phyloP scores from a whole-genome alignment of 2,797 vertebrate genomes.

The Myotis myotis region DNA sequence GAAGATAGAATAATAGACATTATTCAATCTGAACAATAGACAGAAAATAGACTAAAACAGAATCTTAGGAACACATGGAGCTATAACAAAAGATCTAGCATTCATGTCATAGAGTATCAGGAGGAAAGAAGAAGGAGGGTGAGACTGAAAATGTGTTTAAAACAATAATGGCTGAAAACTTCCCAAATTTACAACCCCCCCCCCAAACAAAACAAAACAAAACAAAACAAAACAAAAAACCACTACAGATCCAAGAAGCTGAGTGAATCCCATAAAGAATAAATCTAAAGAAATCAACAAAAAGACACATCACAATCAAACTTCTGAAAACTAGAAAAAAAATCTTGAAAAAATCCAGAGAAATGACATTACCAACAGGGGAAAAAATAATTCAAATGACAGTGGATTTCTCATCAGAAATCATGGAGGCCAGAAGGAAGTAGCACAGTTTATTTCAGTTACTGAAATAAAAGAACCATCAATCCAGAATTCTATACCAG shows the following conservation, averaged over 20 bases:
- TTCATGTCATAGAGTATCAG: neutral
- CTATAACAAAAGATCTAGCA: neutral
- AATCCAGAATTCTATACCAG: neutral
- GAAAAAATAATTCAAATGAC: neutral
- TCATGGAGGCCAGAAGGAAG: neutral
- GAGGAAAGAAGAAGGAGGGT: neutral
- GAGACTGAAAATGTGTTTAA: neutral
- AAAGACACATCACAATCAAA: neutral
- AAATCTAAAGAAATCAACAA: neutral
- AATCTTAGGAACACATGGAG: neutral
- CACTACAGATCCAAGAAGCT: neutral
- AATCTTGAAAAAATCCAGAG: neutral
- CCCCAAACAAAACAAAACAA: neutral
- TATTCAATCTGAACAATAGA: neutral
- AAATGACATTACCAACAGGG: neutral
- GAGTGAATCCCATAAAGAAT: neutral
- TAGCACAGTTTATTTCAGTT: neutral
- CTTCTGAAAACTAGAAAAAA: neutral
- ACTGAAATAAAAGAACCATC: neutral
- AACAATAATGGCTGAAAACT: neutral
- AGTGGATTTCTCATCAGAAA: slow-evolving; percentile 14
- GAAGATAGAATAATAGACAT: neutral
- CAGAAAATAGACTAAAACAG: neutral
- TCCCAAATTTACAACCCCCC: neutral
- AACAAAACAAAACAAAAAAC: neutral